phyloP scores from a whole-genome alignment of 2,797 vertebrate genomes.

The Sebastolobus altivelis region DNA sequence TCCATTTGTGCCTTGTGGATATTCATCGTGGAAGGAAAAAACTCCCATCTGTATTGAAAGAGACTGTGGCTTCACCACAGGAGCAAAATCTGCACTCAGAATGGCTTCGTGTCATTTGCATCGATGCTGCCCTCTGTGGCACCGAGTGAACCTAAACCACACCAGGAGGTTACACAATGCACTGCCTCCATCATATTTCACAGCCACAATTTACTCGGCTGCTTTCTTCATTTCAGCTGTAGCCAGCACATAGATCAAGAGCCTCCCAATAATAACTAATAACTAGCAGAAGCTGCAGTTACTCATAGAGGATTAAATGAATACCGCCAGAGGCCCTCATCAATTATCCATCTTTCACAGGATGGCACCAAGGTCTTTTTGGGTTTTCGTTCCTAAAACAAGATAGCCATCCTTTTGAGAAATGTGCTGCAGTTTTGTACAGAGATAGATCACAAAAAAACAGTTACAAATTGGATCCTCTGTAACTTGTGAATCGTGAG shows the following conservation, averaged over 20 bases:
- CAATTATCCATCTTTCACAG: conserved; percentile 53
- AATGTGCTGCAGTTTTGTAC: neutral
- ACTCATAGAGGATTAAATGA: conserved; percentile 50
- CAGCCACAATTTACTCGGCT: conserved; percentile 40
- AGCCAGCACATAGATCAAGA: conserved; percentile 34
- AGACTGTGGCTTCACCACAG: conserved; percentile 50
- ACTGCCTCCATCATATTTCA: conserved; percentile 46
- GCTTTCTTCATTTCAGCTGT: conserved; percentile 44
- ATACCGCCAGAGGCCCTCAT: conserved; percentile 45
- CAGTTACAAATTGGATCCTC: neutral
- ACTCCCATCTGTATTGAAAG: conserved; percentile 39
- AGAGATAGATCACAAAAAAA: neutral
- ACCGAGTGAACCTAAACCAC: conserved; percentile 30
- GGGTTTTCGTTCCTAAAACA: conserved; percentile 27
- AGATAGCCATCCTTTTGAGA: conserved; percentile 12
- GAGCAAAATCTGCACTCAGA: conserved; percentile 35
- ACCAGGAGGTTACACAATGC: conserved; percentile 43
- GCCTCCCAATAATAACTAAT: conserved; percentile 39
- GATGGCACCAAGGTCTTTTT: conserved; percentile 46
- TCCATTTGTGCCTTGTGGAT: conserved; percentile 57
- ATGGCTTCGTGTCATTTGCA: conserved; percentile 61
- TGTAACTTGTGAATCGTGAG: neutral
- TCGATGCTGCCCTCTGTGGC: conserved; percentile 26
- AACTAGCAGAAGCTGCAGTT: conserved; percentile 46
- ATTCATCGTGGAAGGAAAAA: conserved; percentile 36